Conservation (phyloP, 2,797 vertebrate genomes). For the Muscicapa comitata region DNA sequence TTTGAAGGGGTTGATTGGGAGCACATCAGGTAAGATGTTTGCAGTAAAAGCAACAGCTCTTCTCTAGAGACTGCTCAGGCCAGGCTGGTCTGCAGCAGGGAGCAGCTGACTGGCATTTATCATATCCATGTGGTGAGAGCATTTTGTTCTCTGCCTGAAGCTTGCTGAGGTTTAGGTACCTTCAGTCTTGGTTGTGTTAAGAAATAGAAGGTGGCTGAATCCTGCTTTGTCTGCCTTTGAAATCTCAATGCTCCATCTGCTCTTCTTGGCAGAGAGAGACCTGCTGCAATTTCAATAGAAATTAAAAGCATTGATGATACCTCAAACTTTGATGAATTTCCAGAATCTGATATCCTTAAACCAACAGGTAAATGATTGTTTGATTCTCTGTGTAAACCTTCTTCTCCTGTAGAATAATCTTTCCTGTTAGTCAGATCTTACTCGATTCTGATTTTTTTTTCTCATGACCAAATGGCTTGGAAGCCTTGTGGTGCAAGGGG, state of each 20-base stretch:
- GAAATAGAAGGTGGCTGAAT: neutral
- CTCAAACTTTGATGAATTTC: slow-evolving; percentile 97
- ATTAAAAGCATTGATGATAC: slow-evolving; percentile 99
- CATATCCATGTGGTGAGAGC: neutral
- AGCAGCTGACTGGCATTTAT: neutral
- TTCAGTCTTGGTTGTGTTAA: neutral
- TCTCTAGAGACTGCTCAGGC: neutral
- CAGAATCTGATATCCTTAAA: slow-evolving; percentile 96
- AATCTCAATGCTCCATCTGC: neutral
- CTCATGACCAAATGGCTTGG: neutral
- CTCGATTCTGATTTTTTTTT: neutral
- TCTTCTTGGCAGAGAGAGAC: slow-evolving; percentile 86
- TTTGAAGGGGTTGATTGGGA: slow-evolving; percentile 98
- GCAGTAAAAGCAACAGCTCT: slow-evolving; percentile 13
- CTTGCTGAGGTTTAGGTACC: neutral
- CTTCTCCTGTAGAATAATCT: neutral
- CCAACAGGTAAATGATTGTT: slow-evolving; percentile 81
- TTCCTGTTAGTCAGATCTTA: neutral
- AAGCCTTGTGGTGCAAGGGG: neutral
- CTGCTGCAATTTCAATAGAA: slow-evolving; percentile 94
- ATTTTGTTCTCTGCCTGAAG: neutral
- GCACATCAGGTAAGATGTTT: slow-evolving; percentile 88
- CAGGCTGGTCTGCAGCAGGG: neutral
- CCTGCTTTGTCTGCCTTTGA: neutral
- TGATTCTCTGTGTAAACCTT: neutral